phyloP scores from a whole-genome alignment of 2,888 invertebrate genomes.

The Heliconius ismenius region DNA sequence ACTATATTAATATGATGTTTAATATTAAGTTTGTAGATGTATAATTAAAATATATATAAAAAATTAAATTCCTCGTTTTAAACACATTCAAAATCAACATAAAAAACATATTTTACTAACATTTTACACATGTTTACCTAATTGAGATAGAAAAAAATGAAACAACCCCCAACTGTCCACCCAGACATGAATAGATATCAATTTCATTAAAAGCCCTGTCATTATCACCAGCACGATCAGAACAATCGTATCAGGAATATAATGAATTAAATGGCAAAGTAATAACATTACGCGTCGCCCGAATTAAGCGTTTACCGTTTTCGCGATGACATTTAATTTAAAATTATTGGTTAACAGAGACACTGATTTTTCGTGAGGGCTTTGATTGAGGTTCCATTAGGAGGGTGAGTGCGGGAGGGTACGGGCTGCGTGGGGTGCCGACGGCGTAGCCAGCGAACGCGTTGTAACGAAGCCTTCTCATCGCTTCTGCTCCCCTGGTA shows the following conservation, averaged over 20 bases:
- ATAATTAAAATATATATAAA: not conserved
- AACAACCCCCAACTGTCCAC: slow-evolving; percentile 46
- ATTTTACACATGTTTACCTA: not conserved
- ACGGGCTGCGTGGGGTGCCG: slow-evolving; percentile 49
- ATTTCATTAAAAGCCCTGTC: slow-evolving; percentile 75
- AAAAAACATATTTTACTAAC: slow-evolving; percentile 1
- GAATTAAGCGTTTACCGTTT: slow-evolving; percentile 78
- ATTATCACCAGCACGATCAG: slow-evolving; percentile 61
- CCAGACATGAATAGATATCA: slow-evolving; percentile 64
- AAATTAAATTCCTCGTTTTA: not conserved
- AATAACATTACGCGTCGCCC: slow-evolving; percentile 74
- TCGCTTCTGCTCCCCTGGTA: slow-evolving; percentile 67
- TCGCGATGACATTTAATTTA: slow-evolving; percentile 79
- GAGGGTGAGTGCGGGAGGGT: slow-evolving; percentile 54
- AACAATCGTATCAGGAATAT: slow-evolving; percentile 70
- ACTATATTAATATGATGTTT: too few species aligned
- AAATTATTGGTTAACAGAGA: slow-evolving; percentile 73
- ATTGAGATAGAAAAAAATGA: slow-evolving; percentile 23
- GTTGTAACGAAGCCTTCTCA: slow-evolving; percentile 58
- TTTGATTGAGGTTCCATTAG: slow-evolving; percentile 52
- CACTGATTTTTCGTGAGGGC: slow-evolving; percentile 70
- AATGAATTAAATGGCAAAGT: slow-evolving; percentile 77
- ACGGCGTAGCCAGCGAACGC: slow-evolving; percentile 46
- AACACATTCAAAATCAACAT: slow-evolving; percentile 27
- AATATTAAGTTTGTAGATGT: too few species aligned